Conservation (phyloP, 2,797 vertebrate genomes). For the Alcedo quadribrachys region DNA sequence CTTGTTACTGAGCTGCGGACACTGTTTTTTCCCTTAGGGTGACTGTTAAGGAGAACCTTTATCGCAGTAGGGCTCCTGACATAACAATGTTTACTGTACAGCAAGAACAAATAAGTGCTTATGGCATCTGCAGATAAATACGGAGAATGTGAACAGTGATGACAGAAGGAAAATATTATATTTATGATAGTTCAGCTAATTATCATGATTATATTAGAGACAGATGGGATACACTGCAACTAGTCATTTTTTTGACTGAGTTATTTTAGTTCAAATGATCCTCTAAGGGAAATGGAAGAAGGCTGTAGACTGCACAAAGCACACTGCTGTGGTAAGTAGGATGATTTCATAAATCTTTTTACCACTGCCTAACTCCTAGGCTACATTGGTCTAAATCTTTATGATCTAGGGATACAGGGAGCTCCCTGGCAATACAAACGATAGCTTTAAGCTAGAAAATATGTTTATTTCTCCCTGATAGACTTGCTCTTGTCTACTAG, state of each 20-base stretch:
- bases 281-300: slow-evolving; percentile 7
- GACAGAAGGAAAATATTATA: slow-evolving; percentile 35
- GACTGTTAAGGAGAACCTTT: slow-evolving; percentile 1
- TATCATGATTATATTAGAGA: slow-evolving; percentile 40
- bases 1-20: neutral
- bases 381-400: neutral
- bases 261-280: slow-evolving; percentile 12
- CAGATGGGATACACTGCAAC: slow-evolving; percentile 24
- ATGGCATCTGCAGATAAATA: slow-evolving; percentile 51
- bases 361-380: neutral
- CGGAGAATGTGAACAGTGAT: neutral
- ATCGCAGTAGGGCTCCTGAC: neutral
- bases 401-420: neutral
- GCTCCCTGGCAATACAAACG: neutral
- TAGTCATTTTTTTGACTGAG: neutral
- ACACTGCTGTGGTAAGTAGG: neutral
- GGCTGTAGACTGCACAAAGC: neutral
- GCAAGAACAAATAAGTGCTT: slow-evolving; percentile 32
- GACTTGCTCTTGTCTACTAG: neutral
- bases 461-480: neutral
- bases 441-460: neutral
- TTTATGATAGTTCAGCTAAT: slow-evolving; percentile 49
- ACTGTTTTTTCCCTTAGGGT: neutral
- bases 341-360: neutral
- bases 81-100: neutral